Conservation (phyloP, 2,113 vertebrate species). For the Dipodomys ordii region DNA sequence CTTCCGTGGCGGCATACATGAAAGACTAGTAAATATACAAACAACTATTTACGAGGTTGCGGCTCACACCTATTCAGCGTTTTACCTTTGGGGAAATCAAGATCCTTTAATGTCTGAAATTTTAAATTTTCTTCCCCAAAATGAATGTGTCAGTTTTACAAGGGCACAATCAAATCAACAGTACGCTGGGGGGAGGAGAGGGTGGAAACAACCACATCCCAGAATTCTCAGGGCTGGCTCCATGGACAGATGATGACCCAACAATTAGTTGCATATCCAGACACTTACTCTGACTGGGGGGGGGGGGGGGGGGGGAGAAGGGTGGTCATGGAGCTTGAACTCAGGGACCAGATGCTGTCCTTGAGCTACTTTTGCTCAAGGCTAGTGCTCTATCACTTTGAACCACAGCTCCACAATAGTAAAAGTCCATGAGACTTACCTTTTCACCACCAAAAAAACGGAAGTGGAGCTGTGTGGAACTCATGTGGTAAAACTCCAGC, state of each 20-base stretch:
- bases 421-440: too few relatives aligned
- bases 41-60: not conserved
- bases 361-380: too few relatives aligned
- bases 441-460: too few relatives aligned
- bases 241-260: not conserved
- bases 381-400: too few relatives aligned
- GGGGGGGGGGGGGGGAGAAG: too few relatives aligned
- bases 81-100: not conserved
- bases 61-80: not conserved
- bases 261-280: not conserved
- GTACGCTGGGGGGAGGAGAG: not conserved
- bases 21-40: not conserved
- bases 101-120: not conserved
- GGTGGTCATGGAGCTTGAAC: too few relatives aligned
- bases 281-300: not conserved
- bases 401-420: too few relatives aligned
- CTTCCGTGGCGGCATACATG: not conserved
- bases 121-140: slow-evolving; percentile 48
- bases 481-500: too few relatives aligned
- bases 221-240: not conserved
- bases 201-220: not conserved
- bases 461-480: too few relatives aligned
- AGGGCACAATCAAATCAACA: not conserved
- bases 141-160: not conserved
- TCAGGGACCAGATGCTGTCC: too few relatives aligned